Base-by-base conservation (phyloP, 1,140 invertebrate species). In the Dolichoris vasculosae region DNA sequence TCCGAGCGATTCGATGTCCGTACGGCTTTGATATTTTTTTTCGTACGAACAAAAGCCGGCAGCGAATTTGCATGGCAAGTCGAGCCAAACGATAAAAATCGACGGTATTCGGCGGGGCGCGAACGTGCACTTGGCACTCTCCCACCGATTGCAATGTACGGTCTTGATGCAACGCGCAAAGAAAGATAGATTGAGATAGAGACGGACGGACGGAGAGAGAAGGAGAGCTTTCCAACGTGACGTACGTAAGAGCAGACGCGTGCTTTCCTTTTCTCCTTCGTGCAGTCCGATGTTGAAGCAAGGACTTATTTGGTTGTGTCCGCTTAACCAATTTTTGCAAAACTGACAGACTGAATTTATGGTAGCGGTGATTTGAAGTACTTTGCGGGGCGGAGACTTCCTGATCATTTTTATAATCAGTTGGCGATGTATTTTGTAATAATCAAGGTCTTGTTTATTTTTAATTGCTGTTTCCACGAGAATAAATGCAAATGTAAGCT, bases 271-370 rank as follows among this genome's bases (percentile, higher is more conserved):
- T 69, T 69, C 67, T 20, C 32, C 32, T 69, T 38, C 67, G 67
- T 20, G 67, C 67, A 20, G 3, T 69, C 11, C 8, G 1, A 38
- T 17, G 32, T 69, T 38, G 67, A 3, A 1, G 32, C 32, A 48
- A 75, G 43, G 26, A 75, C 43, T 75, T 75, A 46, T 75, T 75
- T 75, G 38, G 48, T 15, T 43, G n/a, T 51, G n/a, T 8, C 46
- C 38, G 38, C 38, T 43, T 32, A 73, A 43, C 11, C 46, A 23
- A 32, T 51, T 77, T 77, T 77, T 77, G 9, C 15, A 77, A 77
- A 77, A 51, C 48, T 35, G 46, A 77, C 75, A 51, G 75, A 30
- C 32, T 51, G 32, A 77, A 77, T 77, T 77, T 77, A 77, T 77
- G n/a, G 48, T 15, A 32, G 2, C 55, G 26, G 23, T 15, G 46